Conservation (phyloP, 2,797 vertebrate genomes). For the Tangara arthus region DNA sequence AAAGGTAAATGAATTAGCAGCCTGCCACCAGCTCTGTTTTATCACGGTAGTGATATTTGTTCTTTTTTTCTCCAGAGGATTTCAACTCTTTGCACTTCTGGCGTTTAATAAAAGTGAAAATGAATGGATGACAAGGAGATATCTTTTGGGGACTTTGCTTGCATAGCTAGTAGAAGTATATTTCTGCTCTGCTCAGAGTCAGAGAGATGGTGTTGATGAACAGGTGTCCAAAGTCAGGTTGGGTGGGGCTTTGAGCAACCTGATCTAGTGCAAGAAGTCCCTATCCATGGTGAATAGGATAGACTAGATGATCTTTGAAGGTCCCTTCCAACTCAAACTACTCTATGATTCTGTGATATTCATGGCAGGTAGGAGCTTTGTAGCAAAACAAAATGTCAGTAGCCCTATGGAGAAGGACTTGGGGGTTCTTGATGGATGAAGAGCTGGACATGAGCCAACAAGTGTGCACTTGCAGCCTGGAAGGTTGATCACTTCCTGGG, state of each 20-base stretch:
- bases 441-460: background rate
- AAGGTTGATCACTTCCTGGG: background rate
- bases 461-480: accelerated
- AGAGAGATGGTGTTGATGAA: background rate
- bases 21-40: background rate
- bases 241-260: background rate
- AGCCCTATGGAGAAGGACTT: background rate
- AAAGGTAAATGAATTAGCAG: background rate
- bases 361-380: background rate
- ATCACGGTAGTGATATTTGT: background rate
- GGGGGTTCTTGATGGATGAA: background rate
- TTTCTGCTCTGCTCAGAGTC: background rate
- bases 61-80: background rate
- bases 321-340: background rate
- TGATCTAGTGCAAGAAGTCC: background rate
- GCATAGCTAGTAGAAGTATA: background rate
- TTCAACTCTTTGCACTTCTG: background rate
- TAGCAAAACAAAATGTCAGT: background rate
- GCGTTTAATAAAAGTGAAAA: background rate
- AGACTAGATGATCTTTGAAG: background rate
- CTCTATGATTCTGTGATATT: background rate
- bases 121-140: background rate
- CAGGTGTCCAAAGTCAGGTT: background rate
- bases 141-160: accelerated
- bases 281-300: background rate